These are phyloP conservation scores for Ips nitidus DNA, from an alignment of 1,140 invertebrate species.

Conservation along the genomic window DNA sequence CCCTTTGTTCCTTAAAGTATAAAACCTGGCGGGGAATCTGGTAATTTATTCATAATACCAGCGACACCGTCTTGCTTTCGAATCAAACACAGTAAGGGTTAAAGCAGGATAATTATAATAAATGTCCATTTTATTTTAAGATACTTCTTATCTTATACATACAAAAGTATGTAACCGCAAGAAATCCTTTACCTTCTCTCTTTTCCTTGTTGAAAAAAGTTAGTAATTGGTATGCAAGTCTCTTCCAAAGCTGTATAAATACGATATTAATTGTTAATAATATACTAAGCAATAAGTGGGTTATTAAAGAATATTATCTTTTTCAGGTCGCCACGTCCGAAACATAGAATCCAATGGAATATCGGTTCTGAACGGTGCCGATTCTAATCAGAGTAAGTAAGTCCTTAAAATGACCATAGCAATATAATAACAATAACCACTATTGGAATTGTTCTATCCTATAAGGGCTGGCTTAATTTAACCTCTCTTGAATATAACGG, in stretches of 20 bases:
- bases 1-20: conserved; percentile 29
- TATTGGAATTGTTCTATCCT: conserved; percentile 14
- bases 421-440: conserved; percentile 22
- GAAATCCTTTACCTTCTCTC: too few relatives aligned
- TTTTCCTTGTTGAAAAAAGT: too few relatives aligned
- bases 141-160: too few relatives aligned
- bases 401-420: conserved; percentile 31
- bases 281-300: not conserved
- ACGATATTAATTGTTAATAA: too few relatives aligned
- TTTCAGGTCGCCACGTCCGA: conserved; percentile 41
- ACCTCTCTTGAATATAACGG: conserved; percentile 3
- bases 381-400: conserved; percentile 52
- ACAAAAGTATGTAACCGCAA: too few relatives aligned
- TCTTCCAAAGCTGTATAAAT: too few relatives aligned
- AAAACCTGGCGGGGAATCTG: conserved; percentile 25
- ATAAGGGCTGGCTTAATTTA: conserved; percentile 8
- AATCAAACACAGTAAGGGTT: conserved; percentile 14
- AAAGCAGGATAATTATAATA: not conserved
- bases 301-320: conserved; percentile 25
- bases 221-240: too few relatives aligned
- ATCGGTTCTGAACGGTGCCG: conserved; percentile 45
- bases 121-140: too few relatives aligned
- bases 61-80: conserved; percentile 27
- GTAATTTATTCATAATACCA: conserved; percentile 30
- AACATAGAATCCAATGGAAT: conserved; percentile 50